A percentile compares a stretch with the other conserved stretches of the same genome.
phyloP scores from a whole-genome alignment of 2,888 invertebrate genomes.

The Hypomecis atomaria region DNA sequence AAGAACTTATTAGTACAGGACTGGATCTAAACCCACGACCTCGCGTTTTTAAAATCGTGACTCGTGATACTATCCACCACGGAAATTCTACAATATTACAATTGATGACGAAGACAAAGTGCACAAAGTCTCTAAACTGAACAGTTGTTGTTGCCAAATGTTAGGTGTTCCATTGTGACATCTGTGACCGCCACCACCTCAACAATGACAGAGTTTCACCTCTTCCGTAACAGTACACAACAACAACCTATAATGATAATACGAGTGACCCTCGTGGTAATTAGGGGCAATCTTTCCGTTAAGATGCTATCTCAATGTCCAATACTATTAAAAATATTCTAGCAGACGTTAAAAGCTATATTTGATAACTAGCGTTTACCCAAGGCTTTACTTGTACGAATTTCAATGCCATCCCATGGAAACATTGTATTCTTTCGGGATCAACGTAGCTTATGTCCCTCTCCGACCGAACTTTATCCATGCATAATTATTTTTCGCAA shows the following conservation, averaged over 20 bases:
- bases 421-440: no score
- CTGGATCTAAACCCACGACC: no score
- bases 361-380: no score
- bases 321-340: background rate
- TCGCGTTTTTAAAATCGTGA: no score
- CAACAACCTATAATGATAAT: slow-evolving; percentile 22
- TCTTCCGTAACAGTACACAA: slow-evolving; percentile 18
- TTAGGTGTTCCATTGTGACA: background rate
- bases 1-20: no score
- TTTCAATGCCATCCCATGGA: no score
- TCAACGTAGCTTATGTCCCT: no score
- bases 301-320: background rate
- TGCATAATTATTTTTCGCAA: no score
- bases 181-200: background rate
- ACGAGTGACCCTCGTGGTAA: slow-evolving; percentile 22
- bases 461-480: no score
- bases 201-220: slow-evolving; percentile 20
- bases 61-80: no score
- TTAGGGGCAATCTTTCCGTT: slow-evolving; percentile 27
- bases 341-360: background rate
- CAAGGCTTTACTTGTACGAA: no score
- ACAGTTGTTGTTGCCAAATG: slow-evolving; percentile 4
- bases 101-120: background rate
- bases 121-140: background rate
- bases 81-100: no score